Percentiles rank a stretch among this genome's conserved stretches.
Evolutionary conservation across 2,113 vertebrate genomes (phyloP).

Genomic region (Hydrochoerus hydrochaeris): DNA sequence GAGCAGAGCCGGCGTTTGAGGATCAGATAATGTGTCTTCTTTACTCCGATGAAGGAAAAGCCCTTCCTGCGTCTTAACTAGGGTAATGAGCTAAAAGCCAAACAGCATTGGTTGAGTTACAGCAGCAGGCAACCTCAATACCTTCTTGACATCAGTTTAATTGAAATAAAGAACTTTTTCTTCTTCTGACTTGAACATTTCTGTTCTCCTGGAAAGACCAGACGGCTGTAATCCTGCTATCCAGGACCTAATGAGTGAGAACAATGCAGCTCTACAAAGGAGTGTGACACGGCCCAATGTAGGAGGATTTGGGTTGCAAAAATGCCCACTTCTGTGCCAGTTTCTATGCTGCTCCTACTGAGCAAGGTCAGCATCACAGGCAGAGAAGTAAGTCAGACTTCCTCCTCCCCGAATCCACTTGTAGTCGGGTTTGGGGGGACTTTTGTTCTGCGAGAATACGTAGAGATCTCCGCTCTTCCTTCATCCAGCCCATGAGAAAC

Average conservation of each 20-base stretch:
- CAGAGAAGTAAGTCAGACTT: neutral
- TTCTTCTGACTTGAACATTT: no score
- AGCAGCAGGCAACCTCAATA: conserved; percentile 59
- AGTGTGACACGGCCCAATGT: no score
- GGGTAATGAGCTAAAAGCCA: neutral
- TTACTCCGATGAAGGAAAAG: neutral
- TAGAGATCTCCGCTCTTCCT: neutral
- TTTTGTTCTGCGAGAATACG: neutral
- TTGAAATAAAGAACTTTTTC: no score
- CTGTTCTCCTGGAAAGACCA: no score
- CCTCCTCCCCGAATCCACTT: neutral
- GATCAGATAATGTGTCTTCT: neutral
- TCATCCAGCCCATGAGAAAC: neutral
- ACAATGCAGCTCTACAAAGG: no score
- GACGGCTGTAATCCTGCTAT: no score
- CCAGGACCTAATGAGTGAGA: no score
- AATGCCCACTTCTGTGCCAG: no score
- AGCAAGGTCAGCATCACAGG: neutral
- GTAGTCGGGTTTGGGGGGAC: neutral
- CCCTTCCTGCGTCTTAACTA: neutral
- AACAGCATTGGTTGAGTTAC: conserved; percentile 66
- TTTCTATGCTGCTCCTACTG: neutral
- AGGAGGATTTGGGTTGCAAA: no score
- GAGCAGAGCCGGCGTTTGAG: neutral
- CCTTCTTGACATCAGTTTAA: neutral